Evolutionary conservation across 1,140 invertebrate species (phyloP).

Genomic region (Trichogramma pretiosum): DNA sequence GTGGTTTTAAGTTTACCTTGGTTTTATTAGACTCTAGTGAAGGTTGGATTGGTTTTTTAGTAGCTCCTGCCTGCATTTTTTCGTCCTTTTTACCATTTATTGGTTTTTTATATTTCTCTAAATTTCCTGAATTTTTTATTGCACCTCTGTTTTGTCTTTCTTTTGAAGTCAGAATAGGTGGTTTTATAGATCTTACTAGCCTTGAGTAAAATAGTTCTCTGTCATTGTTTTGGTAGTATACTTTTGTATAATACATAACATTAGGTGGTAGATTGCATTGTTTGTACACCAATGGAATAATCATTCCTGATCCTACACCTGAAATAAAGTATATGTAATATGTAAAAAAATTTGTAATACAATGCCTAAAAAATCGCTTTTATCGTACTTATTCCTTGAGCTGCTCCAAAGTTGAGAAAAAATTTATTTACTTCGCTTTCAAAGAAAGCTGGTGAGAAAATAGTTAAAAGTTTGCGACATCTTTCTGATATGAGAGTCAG

Average conservation of each 20-base stretch:
- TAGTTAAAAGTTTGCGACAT: conserved; percentile 62
- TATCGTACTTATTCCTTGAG: conserved; percentile 58
- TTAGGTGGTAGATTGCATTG: conserved; percentile 50
- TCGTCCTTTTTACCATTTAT: too few relatives aligned
- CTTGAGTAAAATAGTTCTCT: too few relatives aligned
- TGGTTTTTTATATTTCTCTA: too few relatives aligned
- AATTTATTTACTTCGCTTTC: conserved; percentile 60
- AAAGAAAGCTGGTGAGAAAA: conserved; percentile 64
- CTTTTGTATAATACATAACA: conserved; percentile 48
- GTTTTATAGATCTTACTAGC: too few relatives aligned
- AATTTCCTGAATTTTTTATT: too few relatives aligned
- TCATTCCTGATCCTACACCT: conserved; percentile 41
- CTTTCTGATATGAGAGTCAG: conserved; percentile 63
- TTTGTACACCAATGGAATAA: conserved; percentile 58
- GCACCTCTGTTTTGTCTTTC: too few relatives aligned
- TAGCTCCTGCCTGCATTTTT: too few relatives aligned
- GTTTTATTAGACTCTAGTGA: too few relatives aligned
- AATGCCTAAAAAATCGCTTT: conserved; percentile 10
- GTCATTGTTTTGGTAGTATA: conserved; percentile 47
- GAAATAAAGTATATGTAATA: background rate
- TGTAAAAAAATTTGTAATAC: background rate
- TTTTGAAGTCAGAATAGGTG: too few relatives aligned
- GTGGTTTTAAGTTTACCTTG: too few relatives aligned
- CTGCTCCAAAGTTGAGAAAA: conserved; percentile 64
- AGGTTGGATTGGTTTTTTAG: too few relatives aligned